These are phyloP conservation scores for Mythimna lalbum DNA, from an alignment of 2,888 invertebrate species.

Conservation along the genomic window DNA sequence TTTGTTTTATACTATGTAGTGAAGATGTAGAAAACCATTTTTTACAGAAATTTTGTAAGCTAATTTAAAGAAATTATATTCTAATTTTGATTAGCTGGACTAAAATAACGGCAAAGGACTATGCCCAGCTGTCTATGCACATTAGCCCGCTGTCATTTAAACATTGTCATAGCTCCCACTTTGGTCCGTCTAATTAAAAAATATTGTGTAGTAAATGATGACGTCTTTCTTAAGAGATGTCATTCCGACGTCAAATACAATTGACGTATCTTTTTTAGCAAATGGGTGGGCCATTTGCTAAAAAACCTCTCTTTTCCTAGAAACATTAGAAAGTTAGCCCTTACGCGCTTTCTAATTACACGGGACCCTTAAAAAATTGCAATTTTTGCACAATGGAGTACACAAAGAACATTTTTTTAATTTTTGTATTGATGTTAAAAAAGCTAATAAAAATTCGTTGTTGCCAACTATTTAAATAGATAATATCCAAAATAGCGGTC, in stretches of 20 bases:
- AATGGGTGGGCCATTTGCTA: slow-evolving; percentile 7
- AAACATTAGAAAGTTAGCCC: slow-evolving; percentile 65
- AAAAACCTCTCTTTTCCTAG: slow-evolving; percentile 53
- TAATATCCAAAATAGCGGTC: slow-evolving; percentile 54
- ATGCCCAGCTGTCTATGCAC: no score
- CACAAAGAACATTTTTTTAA: slow-evolving; percentile 59
- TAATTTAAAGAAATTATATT: no score
- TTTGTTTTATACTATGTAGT: no score
- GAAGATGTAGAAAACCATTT: neutral
- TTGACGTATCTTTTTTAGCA: neutral
- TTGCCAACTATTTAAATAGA: slow-evolving; percentile 53
- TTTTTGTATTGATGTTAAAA: slow-evolving; percentile 63
- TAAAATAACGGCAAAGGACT: no score
- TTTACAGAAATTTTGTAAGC: no score
- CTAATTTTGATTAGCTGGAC: no score
- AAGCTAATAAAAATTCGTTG: slow-evolving; percentile 63
- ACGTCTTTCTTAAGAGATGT: neutral
- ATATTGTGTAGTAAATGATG: neutral
- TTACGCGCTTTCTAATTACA: slow-evolving; percentile 79
- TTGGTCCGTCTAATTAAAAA: no score
- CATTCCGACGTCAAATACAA: neutral
- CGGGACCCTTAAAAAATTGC: slow-evolving; percentile 71
- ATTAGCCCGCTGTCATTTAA: no score
- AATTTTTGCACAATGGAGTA: slow-evolving; percentile 73
- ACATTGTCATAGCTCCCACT: no score